A percentile compares a stretch with the other conserved stretches of the same genome.
Conservation (phyloP, 2,113 vertebrate species). For the Sinosuthora webbiana region DNA sequence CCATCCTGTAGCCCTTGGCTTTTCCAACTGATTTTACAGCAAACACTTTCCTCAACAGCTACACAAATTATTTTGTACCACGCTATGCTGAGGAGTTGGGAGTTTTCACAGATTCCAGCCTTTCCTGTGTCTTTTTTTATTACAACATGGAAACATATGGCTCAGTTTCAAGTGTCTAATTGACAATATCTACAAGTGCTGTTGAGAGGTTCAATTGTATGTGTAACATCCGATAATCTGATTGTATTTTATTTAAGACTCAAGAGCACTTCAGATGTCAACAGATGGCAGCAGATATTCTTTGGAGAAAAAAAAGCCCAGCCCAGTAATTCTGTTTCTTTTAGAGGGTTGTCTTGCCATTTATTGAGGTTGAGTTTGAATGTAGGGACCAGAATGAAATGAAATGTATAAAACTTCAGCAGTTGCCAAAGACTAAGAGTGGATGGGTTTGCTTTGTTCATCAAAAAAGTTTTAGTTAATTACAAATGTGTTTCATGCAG, state of each 20-base stretch:
- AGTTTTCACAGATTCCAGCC: background rate
- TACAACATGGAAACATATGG: conserved; percentile 23
- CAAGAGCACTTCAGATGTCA: conserved; percentile 43
- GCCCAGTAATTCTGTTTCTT: background rate
- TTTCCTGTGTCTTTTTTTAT: conserved; percentile 23
- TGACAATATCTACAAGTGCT: conserved; percentile 34
- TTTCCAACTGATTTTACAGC: background rate
- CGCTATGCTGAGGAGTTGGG: background rate
- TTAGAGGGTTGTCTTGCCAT: background rate
- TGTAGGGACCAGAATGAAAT: background rate
- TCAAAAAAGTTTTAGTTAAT: background rate
- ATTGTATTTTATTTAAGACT: conserved; percentile 55
- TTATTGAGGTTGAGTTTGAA: background rate
- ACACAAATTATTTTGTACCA: background rate
- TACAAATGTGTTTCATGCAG: background rate
- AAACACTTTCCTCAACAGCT: background rate
- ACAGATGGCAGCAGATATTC: conserved; percentile 69
- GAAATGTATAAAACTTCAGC: background rate
- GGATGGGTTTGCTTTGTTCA: background rate
- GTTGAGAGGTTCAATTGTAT: conserved; percentile 14
- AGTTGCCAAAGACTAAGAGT: background rate
- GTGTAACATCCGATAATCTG: conserved; percentile 35
- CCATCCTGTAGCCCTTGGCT: background rate
- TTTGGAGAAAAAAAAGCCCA: background rate
- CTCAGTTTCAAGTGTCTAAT: conserved; percentile 49